Conservation (phyloP, 2,797 vertebrate genomes). For the Catostomus latipinnis region DNA sequence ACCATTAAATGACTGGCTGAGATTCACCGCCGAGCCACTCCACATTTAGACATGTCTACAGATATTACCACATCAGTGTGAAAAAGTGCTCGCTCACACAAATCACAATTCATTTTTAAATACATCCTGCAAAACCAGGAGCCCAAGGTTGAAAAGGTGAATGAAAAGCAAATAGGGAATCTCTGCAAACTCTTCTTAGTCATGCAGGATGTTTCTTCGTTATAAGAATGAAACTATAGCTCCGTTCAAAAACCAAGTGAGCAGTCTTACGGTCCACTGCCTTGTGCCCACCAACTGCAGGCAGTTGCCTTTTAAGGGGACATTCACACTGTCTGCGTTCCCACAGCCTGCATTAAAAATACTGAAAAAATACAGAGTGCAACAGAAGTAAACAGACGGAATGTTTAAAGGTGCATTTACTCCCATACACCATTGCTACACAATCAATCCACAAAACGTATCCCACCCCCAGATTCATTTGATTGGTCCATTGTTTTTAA, state of each 20-base stretch:
- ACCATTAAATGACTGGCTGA: slow-evolving; percentile 34
- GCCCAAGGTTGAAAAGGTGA: no score
- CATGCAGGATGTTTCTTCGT: no score
- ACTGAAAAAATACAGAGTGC: neutral
- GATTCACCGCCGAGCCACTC: slow-evolving; percentile 33
- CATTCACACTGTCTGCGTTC: no score
- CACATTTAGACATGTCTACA: slow-evolving; percentile 42
- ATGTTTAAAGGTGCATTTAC: no score
- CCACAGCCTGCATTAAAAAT: neutral
- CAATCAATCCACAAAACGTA: neutral
- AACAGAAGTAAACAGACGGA: no score
- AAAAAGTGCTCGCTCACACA: slow-evolving; percentile 1
- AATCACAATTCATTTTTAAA: no score
- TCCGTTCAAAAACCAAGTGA: neutral
- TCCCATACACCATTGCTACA: no score
- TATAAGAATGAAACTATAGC: neutral
- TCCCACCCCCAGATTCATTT: neutral
- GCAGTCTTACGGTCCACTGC: neutral
- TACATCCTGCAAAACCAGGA: no score
- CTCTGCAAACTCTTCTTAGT: no score
- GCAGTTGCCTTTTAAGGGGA: neutral
- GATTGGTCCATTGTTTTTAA: neutral
- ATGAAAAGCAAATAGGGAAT: no score
- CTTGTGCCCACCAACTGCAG: neutral
- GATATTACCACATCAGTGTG: slow-evolving; percentile 16